Evolutionary conservation across 2,888 invertebrate genomes (phyloP), one percentile per base, ranked within the genome.

Genomic region (Ecdyonurus torrentis): DNA sequence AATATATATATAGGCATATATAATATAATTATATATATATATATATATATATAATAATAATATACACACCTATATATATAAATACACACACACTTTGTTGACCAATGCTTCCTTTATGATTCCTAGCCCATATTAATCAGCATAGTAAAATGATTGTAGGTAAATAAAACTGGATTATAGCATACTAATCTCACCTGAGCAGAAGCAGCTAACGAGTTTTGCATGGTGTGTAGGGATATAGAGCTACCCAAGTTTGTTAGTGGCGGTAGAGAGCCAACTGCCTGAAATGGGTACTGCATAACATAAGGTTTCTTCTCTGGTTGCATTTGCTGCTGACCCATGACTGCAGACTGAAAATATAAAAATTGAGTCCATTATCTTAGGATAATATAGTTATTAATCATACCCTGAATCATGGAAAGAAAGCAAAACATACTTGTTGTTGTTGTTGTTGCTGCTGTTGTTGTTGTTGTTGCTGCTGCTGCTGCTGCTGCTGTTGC

Each of bases 391-490:
- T 15, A 37, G 15, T 15, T 5, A 10, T 37, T 37, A 37, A 37
- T 5, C 37, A 37, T 10, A 37, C 37, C 5, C 37, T 10, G 37
- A n/a, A n/a, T n/a, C n/a, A n/a, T n/a, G n/a, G n/a, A n/a, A n/a
- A n/a, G n/a, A n/a, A n/a, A n/a, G n/a, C n/a, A n/a, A n/a, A 15
- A 37, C 37, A 37, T 10, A 37, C 37, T 15, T 37, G 37, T 10
- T 37, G 5, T 37, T 37, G 37, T 37, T 37, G 37, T 15, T 37
- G 37, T 15, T 10, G 5, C 7, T 15, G 5, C 37, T 10, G 15
- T 61, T 74, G 75, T 63, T 75, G 74, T 66, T 75, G 76, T 67
- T 77, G 78, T 63, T 79, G 79, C 64, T 79, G 79, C 75, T 61
- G 61, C n/a, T 61, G 63, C 15, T 50, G 61, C 37, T 59, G 64